These are phyloP conservation scores for Lasius platythorax DNA, from an alignment of 2,888 invertebrate genomes.

Conservation along the genomic window DNA sequence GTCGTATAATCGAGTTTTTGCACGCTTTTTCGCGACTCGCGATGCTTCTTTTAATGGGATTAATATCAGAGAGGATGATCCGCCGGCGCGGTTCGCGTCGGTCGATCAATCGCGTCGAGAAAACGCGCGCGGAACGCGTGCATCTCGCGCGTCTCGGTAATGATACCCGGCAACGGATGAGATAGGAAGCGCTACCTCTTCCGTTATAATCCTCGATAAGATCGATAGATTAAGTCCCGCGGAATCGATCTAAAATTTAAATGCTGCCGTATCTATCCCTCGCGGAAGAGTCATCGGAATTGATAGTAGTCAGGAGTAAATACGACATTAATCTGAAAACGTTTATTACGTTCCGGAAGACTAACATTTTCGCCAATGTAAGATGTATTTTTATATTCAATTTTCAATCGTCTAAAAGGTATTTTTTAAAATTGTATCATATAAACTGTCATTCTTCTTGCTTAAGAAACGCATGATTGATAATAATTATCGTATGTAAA, in stretches of 20 bases:
- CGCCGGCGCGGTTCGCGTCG: not conserved
- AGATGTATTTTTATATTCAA: not conserved
- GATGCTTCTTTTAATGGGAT: conserved; percentile 44
- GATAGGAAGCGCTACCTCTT: conserved; percentile 35
- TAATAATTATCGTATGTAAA: not conserved
- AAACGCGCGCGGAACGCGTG: conserved; percentile 31
- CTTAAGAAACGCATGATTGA: not conserved
- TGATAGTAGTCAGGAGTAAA: not conserved
- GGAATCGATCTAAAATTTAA: conserved; percentile 41
- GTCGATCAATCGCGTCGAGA: conserved; percentile 25
- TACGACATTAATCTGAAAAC: not conserved
- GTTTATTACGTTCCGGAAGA: not conserved
- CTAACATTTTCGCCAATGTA: not conserved
- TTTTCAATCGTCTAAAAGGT: not conserved
- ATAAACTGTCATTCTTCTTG: not conserved
- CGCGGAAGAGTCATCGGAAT: not conserved
- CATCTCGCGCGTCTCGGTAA: conserved; percentile 24
- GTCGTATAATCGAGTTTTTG: conserved; percentile 60
- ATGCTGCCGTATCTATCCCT: conserved; percentile 19
- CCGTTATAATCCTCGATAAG: conserved; percentile 29
- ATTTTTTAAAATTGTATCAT: not conserved
- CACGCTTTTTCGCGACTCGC: conserved; percentile 45
- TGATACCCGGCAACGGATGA: conserved; percentile 26
- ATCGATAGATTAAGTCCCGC: conserved; percentile 37
- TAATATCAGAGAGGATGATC: conserved; percentile 26